Percentiles rank a stretch among this genome's conserved stretches.
phyloP scores from a whole-genome alignment of 2,797 vertebrate species.

The Platalea minor region DNA sequence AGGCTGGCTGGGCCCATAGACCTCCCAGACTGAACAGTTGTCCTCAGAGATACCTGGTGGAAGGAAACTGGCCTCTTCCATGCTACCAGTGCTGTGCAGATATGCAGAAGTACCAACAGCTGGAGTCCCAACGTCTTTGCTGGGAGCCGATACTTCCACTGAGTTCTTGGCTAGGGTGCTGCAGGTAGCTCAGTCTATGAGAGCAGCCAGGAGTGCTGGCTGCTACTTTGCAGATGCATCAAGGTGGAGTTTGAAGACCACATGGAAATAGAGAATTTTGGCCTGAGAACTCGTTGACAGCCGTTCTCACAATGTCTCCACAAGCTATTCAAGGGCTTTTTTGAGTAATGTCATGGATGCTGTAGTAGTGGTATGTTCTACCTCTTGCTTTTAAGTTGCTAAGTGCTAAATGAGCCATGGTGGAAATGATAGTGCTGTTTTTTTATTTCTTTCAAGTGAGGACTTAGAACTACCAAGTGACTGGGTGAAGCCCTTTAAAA shows the following conservation, averaged over 20 bases:
- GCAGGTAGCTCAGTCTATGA: background rate
- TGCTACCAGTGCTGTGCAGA: background rate
- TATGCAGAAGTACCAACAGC: background rate
- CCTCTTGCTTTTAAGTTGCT: background rate
- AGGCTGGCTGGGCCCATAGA: background rate
- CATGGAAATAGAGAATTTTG: background rate
- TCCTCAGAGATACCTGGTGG: background rate
- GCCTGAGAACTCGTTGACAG: background rate
- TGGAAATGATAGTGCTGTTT: background rate
- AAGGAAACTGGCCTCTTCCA: background rate
- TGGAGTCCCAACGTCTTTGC: background rate
- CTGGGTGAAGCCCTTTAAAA: background rate
- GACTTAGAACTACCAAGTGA: background rate
- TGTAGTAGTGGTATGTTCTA: background rate
- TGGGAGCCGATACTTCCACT: background rate
- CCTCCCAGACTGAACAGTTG: background rate
- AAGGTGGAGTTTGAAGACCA: background rate
- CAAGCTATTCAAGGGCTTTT: background rate
- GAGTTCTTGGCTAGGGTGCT: background rate
- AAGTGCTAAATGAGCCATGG: background rate
- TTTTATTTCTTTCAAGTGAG: background rate
- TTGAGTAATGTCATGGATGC: background rate
- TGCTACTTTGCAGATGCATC: background rate
- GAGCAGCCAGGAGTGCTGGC: background rate
- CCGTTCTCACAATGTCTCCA: background rate